Evolutionary conservation across 2,888 invertebrate genomes (phyloP).

Genomic region (Pammene aurita): DNA sequence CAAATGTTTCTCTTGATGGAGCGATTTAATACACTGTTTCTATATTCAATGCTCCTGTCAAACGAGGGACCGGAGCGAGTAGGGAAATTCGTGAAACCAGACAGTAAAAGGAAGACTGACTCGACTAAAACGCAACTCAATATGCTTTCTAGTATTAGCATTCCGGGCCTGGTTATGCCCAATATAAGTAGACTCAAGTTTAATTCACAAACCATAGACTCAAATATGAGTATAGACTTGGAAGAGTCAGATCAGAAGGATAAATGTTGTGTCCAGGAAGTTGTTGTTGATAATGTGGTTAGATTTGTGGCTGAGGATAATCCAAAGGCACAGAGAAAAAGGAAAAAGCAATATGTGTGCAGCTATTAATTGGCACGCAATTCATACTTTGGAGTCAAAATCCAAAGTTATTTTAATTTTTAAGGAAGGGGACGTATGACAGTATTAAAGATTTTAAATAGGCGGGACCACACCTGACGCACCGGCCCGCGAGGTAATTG

Average conservation of each 20-base stretch:
- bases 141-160: neutral
- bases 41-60: slow-evolving; percentile 70
- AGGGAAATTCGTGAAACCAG: neutral
- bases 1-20: slow-evolving; percentile 57
- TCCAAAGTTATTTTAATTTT: neutral
- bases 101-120: neutral
- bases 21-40: slow-evolving; percentile 61
- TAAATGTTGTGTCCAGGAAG: slow-evolving; percentile 5
- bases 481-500: no score
- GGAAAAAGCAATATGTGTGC: slow-evolving; percentile 7
- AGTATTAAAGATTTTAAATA: no score
- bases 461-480: no score
- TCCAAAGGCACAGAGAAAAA: neutral
- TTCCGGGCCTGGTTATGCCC: neutral
- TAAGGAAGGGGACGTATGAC: no score
- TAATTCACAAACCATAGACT: neutral
- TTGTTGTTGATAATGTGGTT: slow-evolving; percentile 25
- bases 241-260: slow-evolving; percentile 10
- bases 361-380: neutral
- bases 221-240: slow-evolving; percentile 21
- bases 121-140: neutral
- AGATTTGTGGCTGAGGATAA: slow-evolving; percentile 17
- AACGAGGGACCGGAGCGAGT: slow-evolving; percentile 51
- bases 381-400: no score
- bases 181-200: neutral